Percentiles rank a stretch among this genome's conserved stretches.
Conservation (phyloP, 1,140 invertebrate species). For the Liolophura sinensis region DNA sequence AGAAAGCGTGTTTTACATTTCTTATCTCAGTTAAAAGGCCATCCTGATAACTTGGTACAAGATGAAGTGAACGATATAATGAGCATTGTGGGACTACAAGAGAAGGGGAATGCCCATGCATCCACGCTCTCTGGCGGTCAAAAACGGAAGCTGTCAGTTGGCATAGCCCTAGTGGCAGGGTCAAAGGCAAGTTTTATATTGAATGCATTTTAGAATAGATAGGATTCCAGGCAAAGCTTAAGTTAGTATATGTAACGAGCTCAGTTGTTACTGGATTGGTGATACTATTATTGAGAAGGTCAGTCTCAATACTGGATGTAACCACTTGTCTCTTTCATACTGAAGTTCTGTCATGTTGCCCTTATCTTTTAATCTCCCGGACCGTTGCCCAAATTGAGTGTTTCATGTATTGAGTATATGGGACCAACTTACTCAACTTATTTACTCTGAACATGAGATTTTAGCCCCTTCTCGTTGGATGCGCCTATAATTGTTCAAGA, state of each 20-base stretch:
- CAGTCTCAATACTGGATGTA: background rate
- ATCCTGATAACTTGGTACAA: slow-evolving; percentile 62
- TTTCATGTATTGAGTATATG: too few species aligned
- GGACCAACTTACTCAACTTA: too few species aligned
- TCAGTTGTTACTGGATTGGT: background rate
- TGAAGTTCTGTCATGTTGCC: too few species aligned
- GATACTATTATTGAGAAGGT: background rate
- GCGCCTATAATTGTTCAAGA: too few species aligned
- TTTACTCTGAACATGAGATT: too few species aligned
- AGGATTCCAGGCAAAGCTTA: background rate
- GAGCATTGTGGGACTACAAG: slow-evolving; percentile 63
- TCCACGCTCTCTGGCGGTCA: slow-evolving; percentile 67
- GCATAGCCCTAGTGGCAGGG: slow-evolving; percentile 62
- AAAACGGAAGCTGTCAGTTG: slow-evolving; percentile 62
- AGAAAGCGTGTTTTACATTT: slow-evolving; percentile 55
- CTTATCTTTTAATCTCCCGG: too few species aligned
- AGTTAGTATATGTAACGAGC: background rate
- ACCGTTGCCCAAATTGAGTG: too few species aligned
- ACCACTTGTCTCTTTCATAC: too few species aligned
- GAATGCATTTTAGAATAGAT: background rate
- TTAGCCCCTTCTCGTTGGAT: too few species aligned
- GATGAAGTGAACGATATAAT: slow-evolving; percentile 61
- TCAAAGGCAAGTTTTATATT: slow-evolving; percentile 54
- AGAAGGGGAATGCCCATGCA: slow-evolving; percentile 69
- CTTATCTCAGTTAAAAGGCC: slow-evolving; percentile 67